Base-by-base conservation (phyloP, 1,140 invertebrate genomes). In the Drosophila insularis region DNA sequence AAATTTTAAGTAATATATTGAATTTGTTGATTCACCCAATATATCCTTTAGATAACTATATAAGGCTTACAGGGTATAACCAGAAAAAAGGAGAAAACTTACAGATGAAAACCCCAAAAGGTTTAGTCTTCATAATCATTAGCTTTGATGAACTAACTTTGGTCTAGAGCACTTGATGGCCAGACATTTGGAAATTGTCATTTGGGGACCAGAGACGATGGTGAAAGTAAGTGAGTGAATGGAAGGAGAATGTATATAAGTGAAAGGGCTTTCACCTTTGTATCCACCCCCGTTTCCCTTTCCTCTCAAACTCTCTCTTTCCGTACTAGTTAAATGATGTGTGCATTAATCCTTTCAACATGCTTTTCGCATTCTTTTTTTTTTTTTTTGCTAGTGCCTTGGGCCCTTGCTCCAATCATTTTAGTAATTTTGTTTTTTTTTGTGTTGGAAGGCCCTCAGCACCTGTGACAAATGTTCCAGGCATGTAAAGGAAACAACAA, bases 321-420 rank as follows among this genome's bases (percentile, higher is more conserved):
- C n/a, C n/a, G n/a, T n/a, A 50, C 43, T 71, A 70, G 84, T 89
- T 87, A 89, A 89, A 89, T 89, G 82, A 87, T 87, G 84, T 84
- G 84, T 84, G 80, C 74, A 81, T 80, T 81, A 87, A 89, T 89
- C 76, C 76, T 80, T 87, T 89, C 81, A 82, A 84, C 75, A 89
- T 80, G 80, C 76, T 79, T 73, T 67, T 70, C 82, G 76, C 79
- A 79, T 81, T 78, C 78, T 67, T 81, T 61, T 68, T 65, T 66
- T 74, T 63, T 37, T 68, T n/a, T 66, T 37, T 39, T 40, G 46
- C 21, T 14, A 13, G 5, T 32, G 27, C 35, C n/a, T 35, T 55
- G 37, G 58, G 31, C 58, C 58, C 8, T 56, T 72, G 37, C 37
- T 65, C 50, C 54, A 66, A 76, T 76, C 72, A 75, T 43, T 76